Conservation (phyloP, 37 sponge, comb jelly and placozoan genomes). For the Ianthella basta region DNA sequence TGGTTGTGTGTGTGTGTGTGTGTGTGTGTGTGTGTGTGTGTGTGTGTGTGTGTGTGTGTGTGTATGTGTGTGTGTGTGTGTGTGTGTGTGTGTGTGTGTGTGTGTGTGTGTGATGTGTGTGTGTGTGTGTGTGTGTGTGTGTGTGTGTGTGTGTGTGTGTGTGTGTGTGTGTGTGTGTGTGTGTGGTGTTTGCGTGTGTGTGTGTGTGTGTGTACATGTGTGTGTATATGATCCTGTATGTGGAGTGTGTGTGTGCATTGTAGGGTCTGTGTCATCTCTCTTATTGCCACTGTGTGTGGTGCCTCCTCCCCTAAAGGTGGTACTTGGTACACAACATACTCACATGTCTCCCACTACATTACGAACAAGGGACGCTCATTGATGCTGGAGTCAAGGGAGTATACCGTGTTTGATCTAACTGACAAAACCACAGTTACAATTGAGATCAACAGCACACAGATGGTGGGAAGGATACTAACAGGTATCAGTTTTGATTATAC, state of each 20-base stretch:
- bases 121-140: conserved; percentile 7
- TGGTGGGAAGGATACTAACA: conserved; percentile 63
- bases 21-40: neutral
- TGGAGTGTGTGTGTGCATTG: too few relatives aligned
- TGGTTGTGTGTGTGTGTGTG: neutral
- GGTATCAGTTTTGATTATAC: conserved; percentile 28
- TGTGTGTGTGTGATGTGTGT: conserved; percentile 17
- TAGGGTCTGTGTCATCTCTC: too few relatives aligned
- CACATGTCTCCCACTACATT: conserved; percentile 71
- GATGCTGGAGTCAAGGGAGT: conserved; percentile 59
- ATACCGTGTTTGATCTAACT: conserved; percentile 60
- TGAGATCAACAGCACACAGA: conserved; percentile 30
- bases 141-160: conserved; percentile 17
- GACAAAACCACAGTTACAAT: conserved; percentile 33
- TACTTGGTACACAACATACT: conserved; percentile 79
- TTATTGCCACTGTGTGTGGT: too few relatives aligned
- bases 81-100: neutral
- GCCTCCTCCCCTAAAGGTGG: conserved; percentile 51
- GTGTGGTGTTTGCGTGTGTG: neutral
- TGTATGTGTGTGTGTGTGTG: neutral
- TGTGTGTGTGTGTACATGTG: neutral
- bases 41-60: conserved; percentile 1
- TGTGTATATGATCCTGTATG: too few relatives aligned
- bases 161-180: neutral
- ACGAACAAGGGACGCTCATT: conserved; percentile 58